Evolutionary conservation across 2,113 vertebrate species (phyloP).

Genomic region (Pseudolaguvia tuberculata): DNA sequence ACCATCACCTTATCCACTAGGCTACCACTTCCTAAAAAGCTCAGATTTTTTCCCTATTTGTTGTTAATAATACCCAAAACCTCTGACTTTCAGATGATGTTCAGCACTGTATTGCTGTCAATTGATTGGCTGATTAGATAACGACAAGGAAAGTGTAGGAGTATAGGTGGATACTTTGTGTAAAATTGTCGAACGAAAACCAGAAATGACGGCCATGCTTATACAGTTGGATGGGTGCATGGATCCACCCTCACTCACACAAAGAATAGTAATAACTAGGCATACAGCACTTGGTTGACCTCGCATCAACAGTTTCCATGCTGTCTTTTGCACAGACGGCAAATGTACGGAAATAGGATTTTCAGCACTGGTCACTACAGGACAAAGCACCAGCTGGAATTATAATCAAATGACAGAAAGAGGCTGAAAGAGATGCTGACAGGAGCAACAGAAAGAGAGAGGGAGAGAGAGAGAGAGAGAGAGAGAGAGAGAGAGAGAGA

Average conservation of each 20-base stretch:
- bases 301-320: slow-evolving; percentile 13
- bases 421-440: neutral
- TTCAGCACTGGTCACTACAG: slow-evolving; percentile 29
- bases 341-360: slow-evolving; percentile 28
- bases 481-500: slow-evolving; percentile 25
- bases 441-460: neutral
- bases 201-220: slow-evolving; percentile 3
- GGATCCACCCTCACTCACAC: neutral
- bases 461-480: neutral
- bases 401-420: slow-evolving; percentile 19
- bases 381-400: slow-evolving; percentile 45
- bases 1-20: no score
- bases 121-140: neutral
- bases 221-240: neutral
- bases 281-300: slow-evolving; percentile 10
- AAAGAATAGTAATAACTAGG: slow-evolving; percentile 24
- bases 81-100: no score
- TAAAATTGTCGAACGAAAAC: neutral
- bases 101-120: no score
- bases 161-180: neutral
- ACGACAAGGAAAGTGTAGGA: neutral
- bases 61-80: neutral
- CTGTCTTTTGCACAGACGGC: slow-evolving; percentile 9
- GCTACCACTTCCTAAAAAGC: no score
- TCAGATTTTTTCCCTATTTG: neutral